Evolutionary conservation across 1,140 invertebrate species (phyloP).

Genomic region (Drosophila parabipectinata): DNA sequence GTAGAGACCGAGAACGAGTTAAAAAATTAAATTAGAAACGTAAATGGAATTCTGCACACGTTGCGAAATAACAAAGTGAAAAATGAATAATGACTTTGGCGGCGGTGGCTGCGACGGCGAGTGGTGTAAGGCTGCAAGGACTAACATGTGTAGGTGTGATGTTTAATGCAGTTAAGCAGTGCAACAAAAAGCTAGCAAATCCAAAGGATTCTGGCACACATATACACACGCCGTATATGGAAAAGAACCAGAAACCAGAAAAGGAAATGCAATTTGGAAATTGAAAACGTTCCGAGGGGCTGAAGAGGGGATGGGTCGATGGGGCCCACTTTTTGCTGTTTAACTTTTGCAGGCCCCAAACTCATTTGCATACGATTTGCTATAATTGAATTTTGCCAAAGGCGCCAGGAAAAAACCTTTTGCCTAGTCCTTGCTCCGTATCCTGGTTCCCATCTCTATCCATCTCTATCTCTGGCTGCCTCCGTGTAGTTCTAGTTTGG

Average conservation of each 20-base stretch:
- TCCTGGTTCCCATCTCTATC: slow-evolving; percentile 6
- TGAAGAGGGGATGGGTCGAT: neutral
- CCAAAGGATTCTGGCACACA: slow-evolving; percentile 21
- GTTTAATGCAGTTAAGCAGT: slow-evolving; percentile 55
- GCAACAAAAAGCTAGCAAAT: slow-evolving; percentile 34
- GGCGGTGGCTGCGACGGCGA: neutral
- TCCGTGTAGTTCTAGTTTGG: slow-evolving; percentile 43
- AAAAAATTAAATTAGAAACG: slow-evolving; percentile 73
- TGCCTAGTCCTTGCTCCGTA: neutral
- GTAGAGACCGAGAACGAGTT: neutral
- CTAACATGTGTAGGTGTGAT: slow-evolving; percentile 35
- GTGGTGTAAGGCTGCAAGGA: neutral
- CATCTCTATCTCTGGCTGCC: slow-evolving; percentile 4
- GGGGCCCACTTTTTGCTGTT: slow-evolving; percentile 49
- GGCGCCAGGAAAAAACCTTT: slow-evolving; percentile 39
- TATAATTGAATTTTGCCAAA: slow-evolving; percentile 72
- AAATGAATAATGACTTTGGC: slow-evolving; percentile 67
- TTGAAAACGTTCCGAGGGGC: slow-evolving; percentile 56
- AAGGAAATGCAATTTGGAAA: slow-evolving; percentile 71
- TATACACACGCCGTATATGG: slow-evolving; percentile 14
- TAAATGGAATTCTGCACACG: slow-evolving; percentile 73
- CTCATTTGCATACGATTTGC: slow-evolving; percentile 77
- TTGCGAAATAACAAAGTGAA: slow-evolving; percentile 62
- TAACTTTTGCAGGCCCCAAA: slow-evolving; percentile 55
- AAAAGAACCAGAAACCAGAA: neutral